phyloP scores from a whole-genome alignment of 92 coral and sea anemone genomes.

The Porites rus region DNA sequence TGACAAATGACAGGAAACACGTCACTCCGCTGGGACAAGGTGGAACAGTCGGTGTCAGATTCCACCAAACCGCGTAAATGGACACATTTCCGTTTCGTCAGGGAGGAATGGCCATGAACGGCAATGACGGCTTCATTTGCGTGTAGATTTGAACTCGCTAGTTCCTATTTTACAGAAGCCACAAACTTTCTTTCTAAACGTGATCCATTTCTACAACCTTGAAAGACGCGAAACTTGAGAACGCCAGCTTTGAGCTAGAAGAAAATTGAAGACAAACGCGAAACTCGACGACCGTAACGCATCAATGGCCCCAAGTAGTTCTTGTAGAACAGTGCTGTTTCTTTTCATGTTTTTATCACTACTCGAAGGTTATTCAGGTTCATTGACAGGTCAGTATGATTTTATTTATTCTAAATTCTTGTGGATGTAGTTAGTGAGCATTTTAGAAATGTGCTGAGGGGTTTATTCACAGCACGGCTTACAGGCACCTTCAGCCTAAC shows the following conservation, averaged over 20 bases:
- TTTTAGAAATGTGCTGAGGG: too few relatives aligned
- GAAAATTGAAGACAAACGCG: not conserved
- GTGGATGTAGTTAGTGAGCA: not conserved
- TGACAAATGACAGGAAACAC: constrained; percentile 41
- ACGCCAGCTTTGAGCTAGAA: not conserved
- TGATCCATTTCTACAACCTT: not conserved
- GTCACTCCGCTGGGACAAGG: not conserved
- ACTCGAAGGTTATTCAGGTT: not conserved
- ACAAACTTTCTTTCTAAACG: not conserved
- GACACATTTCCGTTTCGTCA: constrained; percentile 33
- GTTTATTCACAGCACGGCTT: not conserved
- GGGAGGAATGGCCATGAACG: constrained; percentile 48
- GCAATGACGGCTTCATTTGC: constrained; percentile 8
- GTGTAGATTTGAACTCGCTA: constrained; percentile 1
- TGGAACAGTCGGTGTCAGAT: not conserved
- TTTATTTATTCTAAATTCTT: not conserved
- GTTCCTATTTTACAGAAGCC: constrained; percentile 13
- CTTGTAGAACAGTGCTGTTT: constrained; percentile 2
- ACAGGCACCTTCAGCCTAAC: constrained; percentile 3
- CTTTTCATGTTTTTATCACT: not conserved
- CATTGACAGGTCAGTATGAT: constrained; percentile 32
- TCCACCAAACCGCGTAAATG: constrained; percentile 8
- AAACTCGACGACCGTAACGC: constrained; percentile 32
- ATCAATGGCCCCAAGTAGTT: constrained; percentile 12
- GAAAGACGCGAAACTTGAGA: not conserved